Evolutionary conservation across 1,140 invertebrate genomes (phyloP).

Genomic region (Oppia nitens): DNA sequence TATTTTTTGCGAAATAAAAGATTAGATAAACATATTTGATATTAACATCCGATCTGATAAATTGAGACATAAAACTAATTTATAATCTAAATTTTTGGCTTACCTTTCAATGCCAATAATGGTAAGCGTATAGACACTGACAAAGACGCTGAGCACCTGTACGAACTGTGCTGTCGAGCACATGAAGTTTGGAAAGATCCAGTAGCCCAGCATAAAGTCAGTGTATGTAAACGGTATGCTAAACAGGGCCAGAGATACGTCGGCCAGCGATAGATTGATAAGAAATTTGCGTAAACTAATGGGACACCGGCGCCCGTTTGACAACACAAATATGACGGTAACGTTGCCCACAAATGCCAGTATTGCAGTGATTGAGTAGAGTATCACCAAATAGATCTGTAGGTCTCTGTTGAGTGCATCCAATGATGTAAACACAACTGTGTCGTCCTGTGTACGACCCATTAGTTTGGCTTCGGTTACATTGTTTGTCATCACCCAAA

Average conservation of each 20-base stretch:
- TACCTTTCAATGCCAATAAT: constrained; percentile 32
- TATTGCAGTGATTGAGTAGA: constrained; percentile 28
- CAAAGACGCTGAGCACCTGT: constrained; percentile 29
- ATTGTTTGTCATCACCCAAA: not conserved
- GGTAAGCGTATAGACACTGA: constrained; percentile 30
- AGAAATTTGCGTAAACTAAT: constrained; percentile 27
- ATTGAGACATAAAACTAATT: not conserved
- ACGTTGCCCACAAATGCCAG: constrained; percentile 27
- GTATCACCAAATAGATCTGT: constrained; percentile 25
- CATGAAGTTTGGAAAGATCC: constrained; percentile 29
- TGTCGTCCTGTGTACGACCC: not conserved
- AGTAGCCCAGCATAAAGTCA: constrained; percentile 29
- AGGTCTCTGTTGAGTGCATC: not conserved
- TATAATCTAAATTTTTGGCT: constrained; percentile 6
- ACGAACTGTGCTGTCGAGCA: constrained; percentile 30
- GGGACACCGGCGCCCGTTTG: constrained; percentile 26
- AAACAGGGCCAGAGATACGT: constrained; percentile 31
- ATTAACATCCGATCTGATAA: too few species aligned
- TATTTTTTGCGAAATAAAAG: too few species aligned
- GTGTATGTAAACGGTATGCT: constrained; percentile 33
- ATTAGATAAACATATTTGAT: too few species aligned
- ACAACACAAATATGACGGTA: constrained; percentile 28
- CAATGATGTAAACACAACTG: not conserved
- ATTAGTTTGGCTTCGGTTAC: not conserved
- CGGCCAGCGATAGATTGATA: constrained; percentile 30